Conservation (phyloP, 2,888 invertebrate species). For the Zele albiditarsus region DNA sequence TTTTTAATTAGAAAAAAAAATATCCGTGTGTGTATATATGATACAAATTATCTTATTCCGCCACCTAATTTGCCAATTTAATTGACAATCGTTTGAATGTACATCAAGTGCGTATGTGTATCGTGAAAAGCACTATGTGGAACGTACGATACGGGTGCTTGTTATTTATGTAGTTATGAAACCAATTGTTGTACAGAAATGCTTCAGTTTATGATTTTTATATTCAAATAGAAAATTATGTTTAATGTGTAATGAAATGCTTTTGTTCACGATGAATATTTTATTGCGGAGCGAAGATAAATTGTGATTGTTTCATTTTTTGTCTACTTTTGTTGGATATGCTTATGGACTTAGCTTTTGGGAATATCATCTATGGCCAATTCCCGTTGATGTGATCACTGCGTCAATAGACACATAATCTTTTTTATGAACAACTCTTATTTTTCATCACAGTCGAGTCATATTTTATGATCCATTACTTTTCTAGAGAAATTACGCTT, state of each 20-base stretch:
- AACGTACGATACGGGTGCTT: neutral
- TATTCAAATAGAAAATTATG: conserved; percentile 66
- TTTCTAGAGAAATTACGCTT: conserved; percentile 62
- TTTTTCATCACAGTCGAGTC: conserved; percentile 35
- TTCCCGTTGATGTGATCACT: conserved; percentile 45
- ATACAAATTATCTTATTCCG: conserved; percentile 34
- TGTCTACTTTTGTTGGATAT: conserved; percentile 36
- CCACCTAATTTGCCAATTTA: neutral
- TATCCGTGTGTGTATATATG: conserved; percentile 31
- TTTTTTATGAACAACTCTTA: conserved; percentile 25
- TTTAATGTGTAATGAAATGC: conserved; percentile 65
- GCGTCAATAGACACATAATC: conserved; percentile 42
- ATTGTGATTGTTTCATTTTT: neutral
- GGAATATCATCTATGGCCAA: conserved; percentile 55
- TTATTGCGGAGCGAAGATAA: conserved; percentile 17
- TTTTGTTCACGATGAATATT: neutral
- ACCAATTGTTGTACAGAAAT: neutral
- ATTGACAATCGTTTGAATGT: neutral
- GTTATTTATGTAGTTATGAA: neutral
- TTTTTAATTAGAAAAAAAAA: neutral
- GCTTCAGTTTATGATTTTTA: conserved; percentile 19
- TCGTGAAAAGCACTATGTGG: neutral
- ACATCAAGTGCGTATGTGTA: neutral
- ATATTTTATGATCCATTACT: conserved; percentile 37
- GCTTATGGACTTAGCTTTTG: conserved; percentile 33